These are phyloP conservation scores for Hystrix brachyura DNA, from an alignment of 2,113 vertebrate genomes.

Conservation along the genomic window DNA sequence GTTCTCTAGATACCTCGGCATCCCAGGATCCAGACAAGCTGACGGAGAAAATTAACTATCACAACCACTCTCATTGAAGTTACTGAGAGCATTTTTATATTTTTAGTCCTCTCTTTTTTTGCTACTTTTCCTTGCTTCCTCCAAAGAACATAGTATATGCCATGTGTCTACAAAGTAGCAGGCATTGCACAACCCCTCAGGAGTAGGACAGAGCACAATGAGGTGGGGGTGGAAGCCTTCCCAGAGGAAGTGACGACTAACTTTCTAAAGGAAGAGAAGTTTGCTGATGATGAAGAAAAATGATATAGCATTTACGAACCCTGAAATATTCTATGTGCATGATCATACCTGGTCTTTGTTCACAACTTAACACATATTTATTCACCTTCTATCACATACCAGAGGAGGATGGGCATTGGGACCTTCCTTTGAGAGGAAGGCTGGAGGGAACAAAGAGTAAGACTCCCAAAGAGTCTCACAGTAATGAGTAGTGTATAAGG, in stretches of 20 bases:
- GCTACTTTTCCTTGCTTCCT: background rate
- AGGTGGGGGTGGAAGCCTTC: background rate
- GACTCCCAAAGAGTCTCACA: background rate
- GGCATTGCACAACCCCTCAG: background rate
- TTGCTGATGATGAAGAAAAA: background rate
- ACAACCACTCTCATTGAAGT: background rate
- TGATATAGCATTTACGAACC: background rate
- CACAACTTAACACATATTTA: background rate
- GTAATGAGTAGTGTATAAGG: background rate
- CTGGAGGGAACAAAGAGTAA: background rate
- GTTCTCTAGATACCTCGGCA: background rate
- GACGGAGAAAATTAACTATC: background rate
- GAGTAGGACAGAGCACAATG: background rate
- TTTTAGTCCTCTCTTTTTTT: background rate
- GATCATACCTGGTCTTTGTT: background rate
- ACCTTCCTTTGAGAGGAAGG: background rate
- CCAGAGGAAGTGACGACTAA: background rate
- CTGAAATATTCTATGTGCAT: background rate
- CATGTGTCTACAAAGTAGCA: background rate
- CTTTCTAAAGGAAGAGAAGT: background rate
- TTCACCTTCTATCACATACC: background rate
- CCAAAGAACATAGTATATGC: background rate
- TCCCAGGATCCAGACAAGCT: background rate
- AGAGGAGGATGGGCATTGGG: background rate
- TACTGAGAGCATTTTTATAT: background rate